Evolutionary conservation across 2,888 invertebrate genomes (phyloP).

Genomic region (Galeopsomyia nigrocyanea): DNA sequence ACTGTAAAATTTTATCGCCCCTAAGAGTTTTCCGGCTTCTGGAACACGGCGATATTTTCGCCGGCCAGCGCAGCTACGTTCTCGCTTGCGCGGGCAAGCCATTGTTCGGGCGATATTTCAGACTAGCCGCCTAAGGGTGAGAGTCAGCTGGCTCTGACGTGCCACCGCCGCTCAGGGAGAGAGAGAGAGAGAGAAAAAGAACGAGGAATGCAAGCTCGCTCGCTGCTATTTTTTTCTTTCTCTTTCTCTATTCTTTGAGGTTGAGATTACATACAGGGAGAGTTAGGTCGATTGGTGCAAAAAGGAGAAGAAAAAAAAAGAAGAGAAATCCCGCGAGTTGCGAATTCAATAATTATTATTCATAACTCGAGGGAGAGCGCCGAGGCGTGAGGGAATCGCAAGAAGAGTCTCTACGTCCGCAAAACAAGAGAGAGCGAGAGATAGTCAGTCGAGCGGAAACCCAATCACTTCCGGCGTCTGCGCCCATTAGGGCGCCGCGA

Average conservation of each 20-base stretch:
- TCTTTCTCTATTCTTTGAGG: not conserved
- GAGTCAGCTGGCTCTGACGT: conserved; percentile 69
- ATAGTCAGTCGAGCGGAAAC: conserved; percentile 71
- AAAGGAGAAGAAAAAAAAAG: not conserved
- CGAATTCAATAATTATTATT: conserved; percentile 62
- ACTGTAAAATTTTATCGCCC: conserved; percentile 62
- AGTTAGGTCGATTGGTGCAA: too few species aligned
- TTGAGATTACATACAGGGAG: not conserved
- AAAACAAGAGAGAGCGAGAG: conserved; percentile 62
- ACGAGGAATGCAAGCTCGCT: too few species aligned
- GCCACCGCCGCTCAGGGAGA: conserved; percentile 59
- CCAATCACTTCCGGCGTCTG: conserved; percentile 75
- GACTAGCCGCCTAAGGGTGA: conserved; percentile 57
- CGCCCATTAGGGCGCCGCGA: conserved; percentile 72
- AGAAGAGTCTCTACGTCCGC: conserved; percentile 60
- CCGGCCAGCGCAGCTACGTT: conserved; percentile 48
- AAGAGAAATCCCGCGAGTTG: conserved; percentile 12
- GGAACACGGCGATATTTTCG: conserved; percentile 57
- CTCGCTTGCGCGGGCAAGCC: conserved; percentile 55
- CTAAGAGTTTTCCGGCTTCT: conserved; percentile 58
- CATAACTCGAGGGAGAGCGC: conserved; percentile 60
- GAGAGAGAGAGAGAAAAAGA: conserved; percentile 3
- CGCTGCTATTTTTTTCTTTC: not conserved
- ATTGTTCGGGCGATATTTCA: conserved; percentile 69
- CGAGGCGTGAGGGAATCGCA: conserved; percentile 65